Conservation (phyloP, 2,797 vertebrate species). For the Triplophysa bombifrons region DNA sequence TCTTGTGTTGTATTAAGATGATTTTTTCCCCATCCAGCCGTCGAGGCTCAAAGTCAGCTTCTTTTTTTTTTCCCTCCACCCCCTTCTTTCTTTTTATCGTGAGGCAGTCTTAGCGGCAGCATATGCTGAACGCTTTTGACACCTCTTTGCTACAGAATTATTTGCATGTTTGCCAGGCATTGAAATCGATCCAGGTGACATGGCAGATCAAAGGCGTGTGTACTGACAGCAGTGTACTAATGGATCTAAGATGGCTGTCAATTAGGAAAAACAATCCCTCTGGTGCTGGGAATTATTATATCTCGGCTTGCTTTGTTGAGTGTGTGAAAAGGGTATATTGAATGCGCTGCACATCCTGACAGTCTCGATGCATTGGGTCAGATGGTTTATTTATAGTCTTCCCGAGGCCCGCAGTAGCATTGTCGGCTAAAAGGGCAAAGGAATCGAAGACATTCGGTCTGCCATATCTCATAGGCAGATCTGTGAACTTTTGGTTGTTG, state of each 20-base stretch:
- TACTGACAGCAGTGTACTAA: slow-evolving; percentile 35
- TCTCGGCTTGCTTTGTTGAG: neutral
- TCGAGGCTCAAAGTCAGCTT: slow-evolving; percentile 25
- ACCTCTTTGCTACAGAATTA: slow-evolving; percentile 36
- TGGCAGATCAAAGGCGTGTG: slow-evolving; percentile 31
- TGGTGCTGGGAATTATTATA: slow-evolving; percentile 24
- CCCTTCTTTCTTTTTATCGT: slow-evolving; percentile 31
- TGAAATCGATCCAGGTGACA: slow-evolving; percentile 45
- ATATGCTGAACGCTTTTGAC: slow-evolving; percentile 41
- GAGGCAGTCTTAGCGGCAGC: slow-evolving; percentile 25
- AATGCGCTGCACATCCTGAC: neutral
- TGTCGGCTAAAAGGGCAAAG: slow-evolving; percentile 28
- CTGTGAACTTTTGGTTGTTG: slow-evolving; percentile 14
- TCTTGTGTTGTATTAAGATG: slow-evolving; percentile 53
- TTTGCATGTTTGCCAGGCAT: slow-evolving; percentile 40
- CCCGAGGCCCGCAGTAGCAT: neutral
- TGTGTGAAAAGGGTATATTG: slow-evolving; percentile 35
- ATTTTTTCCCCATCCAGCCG: slow-evolving; percentile 34
- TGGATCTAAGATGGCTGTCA: slow-evolving; percentile 41
- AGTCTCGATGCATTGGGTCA: neutral
- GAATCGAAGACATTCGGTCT: neutral
- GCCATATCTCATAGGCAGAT: neutral
- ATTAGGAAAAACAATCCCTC: slow-evolving; percentile 39
- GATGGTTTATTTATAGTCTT: slow-evolving; percentile 32
- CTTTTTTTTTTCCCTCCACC: slow-evolving; percentile 23